Evolutionary conservation across 2,113 vertebrate species (phyloP).

Genomic region (Emydocephalus ijimae): DNA sequence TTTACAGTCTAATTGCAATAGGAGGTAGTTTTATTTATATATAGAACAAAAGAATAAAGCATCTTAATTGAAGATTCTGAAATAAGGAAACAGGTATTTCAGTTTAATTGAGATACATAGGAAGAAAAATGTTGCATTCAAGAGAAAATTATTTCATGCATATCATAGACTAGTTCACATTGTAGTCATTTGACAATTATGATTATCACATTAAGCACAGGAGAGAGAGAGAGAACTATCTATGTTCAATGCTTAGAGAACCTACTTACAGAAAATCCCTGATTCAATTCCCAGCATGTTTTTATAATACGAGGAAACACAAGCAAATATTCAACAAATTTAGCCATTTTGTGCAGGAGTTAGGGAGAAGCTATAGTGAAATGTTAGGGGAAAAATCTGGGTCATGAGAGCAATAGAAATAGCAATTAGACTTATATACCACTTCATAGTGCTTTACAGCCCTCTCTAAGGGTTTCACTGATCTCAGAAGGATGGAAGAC

Average conservation of each 20-base stretch:
- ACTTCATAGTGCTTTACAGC: no score
- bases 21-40: slow-evolving; percentile 2
- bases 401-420: no score
- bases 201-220: not conserved
- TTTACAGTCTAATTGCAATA: slow-evolving; percentile 3
- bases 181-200: not conserved
- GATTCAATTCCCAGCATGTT: not conserved
- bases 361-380: not conserved
- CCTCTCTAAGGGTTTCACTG: not conserved
- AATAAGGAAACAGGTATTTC: not conserved
- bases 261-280: not conserved
- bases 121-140: not conserved
- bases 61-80: not conserved
- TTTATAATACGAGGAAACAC: not conserved
- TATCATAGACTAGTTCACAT: not conserved
- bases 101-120: not conserved
- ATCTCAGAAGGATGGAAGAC: not conserved
- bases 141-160: not conserved
- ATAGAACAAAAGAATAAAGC: not conserved
- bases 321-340: not conserved
- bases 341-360: not conserved
- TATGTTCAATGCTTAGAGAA: not conserved
- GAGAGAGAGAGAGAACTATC: not conserved
- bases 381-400: no score
- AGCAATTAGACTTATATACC: no score